phyloP scores from a whole-genome alignment of 1,140 invertebrate genomes.

The Halyomorpha halys region DNA sequence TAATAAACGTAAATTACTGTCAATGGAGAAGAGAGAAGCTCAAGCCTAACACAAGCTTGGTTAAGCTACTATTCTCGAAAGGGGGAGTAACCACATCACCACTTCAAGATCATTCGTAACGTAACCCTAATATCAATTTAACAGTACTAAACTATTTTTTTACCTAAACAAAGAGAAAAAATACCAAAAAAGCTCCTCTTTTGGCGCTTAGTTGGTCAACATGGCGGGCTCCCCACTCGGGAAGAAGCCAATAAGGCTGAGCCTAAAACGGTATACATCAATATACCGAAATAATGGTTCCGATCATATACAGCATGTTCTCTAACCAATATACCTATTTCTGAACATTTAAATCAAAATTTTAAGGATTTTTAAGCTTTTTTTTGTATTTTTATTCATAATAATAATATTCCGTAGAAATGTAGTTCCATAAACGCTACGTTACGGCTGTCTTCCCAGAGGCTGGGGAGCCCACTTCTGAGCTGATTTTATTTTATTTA shows the following conservation, averaged over 20 bases:
- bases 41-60: slow-evolving; percentile 26
- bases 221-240: slow-evolving; percentile 40
- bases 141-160: not conserved
- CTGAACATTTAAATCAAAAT: too few relatives aligned
- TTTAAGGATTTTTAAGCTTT: too few relatives aligned
- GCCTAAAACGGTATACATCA: slow-evolving; percentile 26
- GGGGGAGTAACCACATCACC: slow-evolving; percentile 24
- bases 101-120: slow-evolving; percentile 3
- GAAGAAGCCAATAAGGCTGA: slow-evolving; percentile 40
- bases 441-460: slow-evolving; percentile 38
- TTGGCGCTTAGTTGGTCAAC: slow-evolving; percentile 36
- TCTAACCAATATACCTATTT: slow-evolving; percentile 36
- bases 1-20: not conserved
- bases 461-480: slow-evolving; percentile 32
- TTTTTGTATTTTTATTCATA: too few relatives aligned
- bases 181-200: slow-evolving; percentile 23
- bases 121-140: not conserved
- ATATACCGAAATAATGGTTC: not conserved
- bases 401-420: too few relatives aligned
- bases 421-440: slow-evolving; percentile 26
- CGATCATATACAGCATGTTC: too few relatives aligned
- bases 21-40: slow-evolving; percentile 18
- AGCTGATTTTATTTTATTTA: slow-evolving; percentile 28
- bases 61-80: slow-evolving; percentile 20
- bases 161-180: not conserved